Percentiles rank a stretch among this genome's conserved stretches.
phyloP scores from a whole-genome alignment of 2,113 vertebrate genomes.

The Peromyscus polionotus region DNA sequence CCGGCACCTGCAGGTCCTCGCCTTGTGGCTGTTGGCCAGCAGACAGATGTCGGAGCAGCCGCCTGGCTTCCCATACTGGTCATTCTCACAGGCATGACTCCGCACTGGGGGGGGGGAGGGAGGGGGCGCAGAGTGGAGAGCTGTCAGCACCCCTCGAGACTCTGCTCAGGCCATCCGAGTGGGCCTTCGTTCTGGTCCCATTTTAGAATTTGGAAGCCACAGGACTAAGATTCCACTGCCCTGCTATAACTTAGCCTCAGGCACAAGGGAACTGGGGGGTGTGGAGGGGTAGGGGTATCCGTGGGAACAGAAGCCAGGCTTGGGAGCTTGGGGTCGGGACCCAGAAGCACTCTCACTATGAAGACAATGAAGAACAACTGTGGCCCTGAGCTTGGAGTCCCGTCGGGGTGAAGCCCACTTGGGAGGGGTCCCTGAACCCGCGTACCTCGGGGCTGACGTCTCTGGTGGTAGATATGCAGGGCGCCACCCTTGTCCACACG shows the following conservation, averaged over 20 bases:
- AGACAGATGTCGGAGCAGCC: conserved; percentile 98
- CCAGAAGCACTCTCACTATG: neutral
- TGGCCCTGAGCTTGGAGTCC: neutral
- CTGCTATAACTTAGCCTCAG: neutral
- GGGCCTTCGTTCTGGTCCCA: neutral
- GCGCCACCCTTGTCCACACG: conserved; percentile 96
- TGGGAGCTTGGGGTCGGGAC: neutral
- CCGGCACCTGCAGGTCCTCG: conserved; percentile 95
- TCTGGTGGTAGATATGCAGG: conserved; percentile 97
- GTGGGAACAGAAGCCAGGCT: neutral
- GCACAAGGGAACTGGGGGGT: neutral
- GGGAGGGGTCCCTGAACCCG: neutral
- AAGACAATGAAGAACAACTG: neutral
- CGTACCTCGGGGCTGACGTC: conserved; percentile 95
- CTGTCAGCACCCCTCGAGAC: neutral
- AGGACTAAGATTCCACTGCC: neutral
- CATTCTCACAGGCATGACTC: conserved; percentile 95
- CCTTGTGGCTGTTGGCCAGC: conserved; percentile 97
- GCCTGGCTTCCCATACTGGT: conserved; percentile 95
- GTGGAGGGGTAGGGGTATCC: neutral
- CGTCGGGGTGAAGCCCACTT: neutral
- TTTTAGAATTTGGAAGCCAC: neutral
- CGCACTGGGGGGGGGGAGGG: conserved; percentile 85
- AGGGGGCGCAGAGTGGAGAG: neutral
- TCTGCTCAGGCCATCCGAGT: neutral